Conservation (phyloP, 2,113 vertebrate genomes). For the Petaurus breviceps region DNA sequence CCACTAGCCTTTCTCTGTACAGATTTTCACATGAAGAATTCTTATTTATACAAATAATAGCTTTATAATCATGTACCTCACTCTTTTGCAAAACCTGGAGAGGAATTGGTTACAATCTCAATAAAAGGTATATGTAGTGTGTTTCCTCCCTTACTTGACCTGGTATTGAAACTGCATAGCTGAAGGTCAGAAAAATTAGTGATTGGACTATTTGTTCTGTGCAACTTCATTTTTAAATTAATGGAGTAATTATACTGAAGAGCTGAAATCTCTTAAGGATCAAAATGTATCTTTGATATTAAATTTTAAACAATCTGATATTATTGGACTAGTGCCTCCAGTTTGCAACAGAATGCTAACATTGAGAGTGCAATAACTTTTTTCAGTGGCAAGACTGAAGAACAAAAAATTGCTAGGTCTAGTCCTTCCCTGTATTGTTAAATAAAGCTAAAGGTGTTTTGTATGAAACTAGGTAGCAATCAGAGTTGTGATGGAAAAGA, state of each 20-base stretch:
- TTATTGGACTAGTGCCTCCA: background rate
- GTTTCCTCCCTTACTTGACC: background rate
- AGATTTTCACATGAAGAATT: background rate
- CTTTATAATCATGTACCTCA: background rate
- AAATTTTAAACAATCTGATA: constrained; percentile 20
- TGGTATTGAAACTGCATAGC: background rate
- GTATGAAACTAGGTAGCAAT: background rate
- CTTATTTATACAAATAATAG: background rate
- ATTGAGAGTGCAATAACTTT: background rate
- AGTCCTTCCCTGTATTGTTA: background rate
- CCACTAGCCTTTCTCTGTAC: background rate
- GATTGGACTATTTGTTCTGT: constrained; percentile 12
- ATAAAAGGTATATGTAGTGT: background rate
- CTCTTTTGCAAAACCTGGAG: constrained; percentile 11
- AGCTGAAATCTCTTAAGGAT: background rate
- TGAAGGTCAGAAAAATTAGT: background rate
- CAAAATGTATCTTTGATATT: constrained; percentile 35
- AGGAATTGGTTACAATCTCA: background rate
- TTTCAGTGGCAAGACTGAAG: background rate
- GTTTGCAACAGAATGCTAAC: background rate
- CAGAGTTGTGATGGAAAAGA: background rate
- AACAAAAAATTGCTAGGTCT: background rate
- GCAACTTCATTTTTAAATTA: constrained; percentile 25
- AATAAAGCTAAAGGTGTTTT: background rate
- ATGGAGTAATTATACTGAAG: background rate